Evolutionary conservation across 2,797 vertebrate genomes (phyloP).

Genomic region (Chlorospingus semifuscus): DNA sequence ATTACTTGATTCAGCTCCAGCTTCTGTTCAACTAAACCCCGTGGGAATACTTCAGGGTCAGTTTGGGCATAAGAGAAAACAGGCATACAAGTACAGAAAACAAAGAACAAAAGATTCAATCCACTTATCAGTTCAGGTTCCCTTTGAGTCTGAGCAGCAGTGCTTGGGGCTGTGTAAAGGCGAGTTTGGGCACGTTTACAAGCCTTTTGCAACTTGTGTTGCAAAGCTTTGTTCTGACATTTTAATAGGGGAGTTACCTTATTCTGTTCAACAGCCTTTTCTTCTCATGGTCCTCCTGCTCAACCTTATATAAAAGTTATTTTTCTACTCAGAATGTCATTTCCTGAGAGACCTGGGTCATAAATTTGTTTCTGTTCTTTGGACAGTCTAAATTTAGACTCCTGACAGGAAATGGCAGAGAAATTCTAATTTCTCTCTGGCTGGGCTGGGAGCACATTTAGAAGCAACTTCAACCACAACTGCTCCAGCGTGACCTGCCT

Average conservation of each 20-base stretch:
- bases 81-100: neutral
- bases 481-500: neutral
- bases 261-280: neutral
- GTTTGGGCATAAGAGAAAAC: neutral
- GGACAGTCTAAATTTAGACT: slow-evolving; percentile 46
- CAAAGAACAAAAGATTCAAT: neutral
- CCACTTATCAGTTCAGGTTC: slow-evolving; percentile 1
- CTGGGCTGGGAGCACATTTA: neutral
- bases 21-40: neutral
- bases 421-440: slow-evolving; percentile 13
- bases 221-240: slow-evolving; percentile 17
- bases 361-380: slow-evolving; percentile 43
- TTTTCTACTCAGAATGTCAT: slow-evolving; percentile 17
- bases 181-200: neutral
- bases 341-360: slow-evolving; percentile 36
- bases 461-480: neutral
- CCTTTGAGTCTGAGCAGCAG: slow-evolving; percentile 10
- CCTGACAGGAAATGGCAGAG: slow-evolving; percentile 20
- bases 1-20: neutral
- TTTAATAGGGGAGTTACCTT: slow-evolving; percentile 33
- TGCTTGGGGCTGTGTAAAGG: neutral
- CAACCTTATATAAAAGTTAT: neutral
- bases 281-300: neutral
- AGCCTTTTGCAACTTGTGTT: neutral
- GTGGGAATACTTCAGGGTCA: neutral